These are phyloP conservation scores for Tapera naevia DNA, from an alignment of 2,797 vertebrate species.

Conservation along the genomic window DNA sequence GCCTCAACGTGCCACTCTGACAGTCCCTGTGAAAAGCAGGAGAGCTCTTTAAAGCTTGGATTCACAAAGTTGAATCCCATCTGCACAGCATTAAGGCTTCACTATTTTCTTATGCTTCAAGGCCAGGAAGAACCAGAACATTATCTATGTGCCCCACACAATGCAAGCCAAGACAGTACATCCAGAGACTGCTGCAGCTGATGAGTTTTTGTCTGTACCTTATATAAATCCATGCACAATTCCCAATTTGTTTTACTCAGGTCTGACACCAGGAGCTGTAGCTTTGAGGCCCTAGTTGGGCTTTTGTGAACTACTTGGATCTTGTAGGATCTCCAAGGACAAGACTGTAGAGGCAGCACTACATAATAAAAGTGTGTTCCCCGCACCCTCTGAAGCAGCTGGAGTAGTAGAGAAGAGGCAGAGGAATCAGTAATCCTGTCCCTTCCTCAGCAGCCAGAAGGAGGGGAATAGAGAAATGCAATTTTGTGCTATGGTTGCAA, in stretches of 20 bases:
- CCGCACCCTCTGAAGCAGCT: not conserved
- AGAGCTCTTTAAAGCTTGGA: slow-evolving; percentile 23
- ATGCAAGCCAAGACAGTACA: not conserved
- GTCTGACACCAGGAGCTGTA: not conserved
- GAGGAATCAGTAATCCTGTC: not conserved
- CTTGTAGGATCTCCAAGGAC: not conserved
- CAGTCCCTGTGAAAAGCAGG: not conserved
- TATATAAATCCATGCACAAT: not conserved
- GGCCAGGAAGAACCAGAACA: not conserved
- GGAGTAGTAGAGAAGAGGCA: not conserved
- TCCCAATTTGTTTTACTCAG: not conserved
- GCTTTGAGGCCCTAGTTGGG: not conserved
- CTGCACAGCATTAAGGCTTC: not conserved
- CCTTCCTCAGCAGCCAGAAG: not conserved
- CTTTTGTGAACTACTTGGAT: not conserved
- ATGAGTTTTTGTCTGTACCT: not conserved
- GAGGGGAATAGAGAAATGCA: not conserved
- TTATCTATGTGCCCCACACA: not conserved
- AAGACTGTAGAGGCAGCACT: not conserved
- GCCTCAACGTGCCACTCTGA: not conserved
- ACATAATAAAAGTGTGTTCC: not conserved
- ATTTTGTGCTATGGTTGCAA: not conserved
- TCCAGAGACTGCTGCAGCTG: not conserved
- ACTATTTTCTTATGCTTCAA: not conserved
- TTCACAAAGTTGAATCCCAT: slow-evolving; percentile 12